Conservation (phyloP, 2,888 invertebrate genomes). For the Tenthredo livida region DNA sequence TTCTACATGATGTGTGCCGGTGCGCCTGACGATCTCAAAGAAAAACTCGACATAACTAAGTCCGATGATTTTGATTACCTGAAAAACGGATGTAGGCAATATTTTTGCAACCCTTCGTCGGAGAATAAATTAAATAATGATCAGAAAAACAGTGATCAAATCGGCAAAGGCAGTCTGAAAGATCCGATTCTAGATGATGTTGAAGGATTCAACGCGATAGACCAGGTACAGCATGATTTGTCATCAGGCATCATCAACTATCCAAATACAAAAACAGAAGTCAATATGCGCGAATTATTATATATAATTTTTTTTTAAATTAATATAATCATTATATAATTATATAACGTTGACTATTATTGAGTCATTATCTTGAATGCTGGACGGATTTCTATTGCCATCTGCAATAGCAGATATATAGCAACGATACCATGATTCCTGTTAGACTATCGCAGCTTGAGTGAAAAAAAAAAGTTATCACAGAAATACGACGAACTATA, state of each 20-base stretch:
- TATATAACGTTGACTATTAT: too few relatives aligned
- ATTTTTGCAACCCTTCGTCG: slow-evolving; percentile 88
- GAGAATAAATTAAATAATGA: slow-evolving; percentile 85
- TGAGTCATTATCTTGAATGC: slow-evolving; percentile 45
- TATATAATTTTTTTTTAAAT: too few relatives aligned
- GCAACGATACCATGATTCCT: slow-evolving; percentile 64
- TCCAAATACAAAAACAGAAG: too few relatives aligned
- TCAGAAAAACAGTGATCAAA: slow-evolving; percentile 87
- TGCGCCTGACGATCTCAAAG: slow-evolving; percentile 89
- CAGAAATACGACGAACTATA: neutral
- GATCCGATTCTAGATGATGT: slow-evolving; percentile 97
- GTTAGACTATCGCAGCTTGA: neutral
- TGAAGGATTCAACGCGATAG: slow-evolving; percentile 91
- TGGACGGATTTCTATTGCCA: slow-evolving; percentile 56
- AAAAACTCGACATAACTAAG: slow-evolving; percentile 87
- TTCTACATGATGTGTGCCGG: slow-evolving; percentile 98
- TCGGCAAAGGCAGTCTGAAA: slow-evolving; percentile 86
- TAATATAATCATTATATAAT: too few relatives aligned
- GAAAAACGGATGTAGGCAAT: slow-evolving; percentile 94
- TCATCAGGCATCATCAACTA: too few relatives aligned
- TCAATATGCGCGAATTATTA: too few relatives aligned
- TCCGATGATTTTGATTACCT: slow-evolving; percentile 95
- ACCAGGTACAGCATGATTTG: slow-evolving; percentile 78
- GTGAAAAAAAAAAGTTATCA: too few relatives aligned
- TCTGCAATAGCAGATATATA: slow-evolving; percentile 63